Base-by-base conservation (phyloP, 1,140 invertebrate genomes). In the Spodoptera litura region DNA sequence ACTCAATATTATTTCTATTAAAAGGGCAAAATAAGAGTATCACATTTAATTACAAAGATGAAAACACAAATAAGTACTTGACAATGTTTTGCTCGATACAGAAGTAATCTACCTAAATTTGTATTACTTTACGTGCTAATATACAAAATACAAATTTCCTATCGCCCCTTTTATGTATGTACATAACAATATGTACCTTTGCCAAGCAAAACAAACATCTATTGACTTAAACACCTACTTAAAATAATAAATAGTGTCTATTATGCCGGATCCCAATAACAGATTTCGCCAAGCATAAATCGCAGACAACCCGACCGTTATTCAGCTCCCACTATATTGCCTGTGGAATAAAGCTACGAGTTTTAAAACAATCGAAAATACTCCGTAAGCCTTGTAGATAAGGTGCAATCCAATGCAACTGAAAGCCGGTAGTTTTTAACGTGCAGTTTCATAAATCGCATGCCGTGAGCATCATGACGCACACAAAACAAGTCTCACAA, bases 221-320 rank as follows among this genome's bases (percentile, higher is more conserved):
- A 68, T 71, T 81, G 74, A 81, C 76, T 78, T 61, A 49, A 78
- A 78, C 75, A 78, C 70, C 75, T 73, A 78, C 74, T 78, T 81
- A 73, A 73, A 73, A 62, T 81, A 81, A 81, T 77, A 77, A 77
- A 74, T 76, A 81, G 74, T 61, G 66, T 76, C 75, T 80, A 83
- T 78, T 79, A 78, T 79, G 15, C 78, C 71, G 62, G 81, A 75
- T 81, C 64, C 83, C 76, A 84, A 84, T 84, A 84, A 82, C 81
- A 84, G 80, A 82, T 84, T 82, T 82, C 52, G 83, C 78, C 52
- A 75, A 82, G 78, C 83, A 84, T 84, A 84, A 82, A 84, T 84
- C 76, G 71, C 80, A 82, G 71, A 74, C 75, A 71, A 76, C 76
- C 80, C 75, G 44, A 74, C 78, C 83, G 78, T 84, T 84, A 84